Evolutionary conservation across 1,140 invertebrate species (phyloP).

Genomic region (Drosophila mayri): DNA sequence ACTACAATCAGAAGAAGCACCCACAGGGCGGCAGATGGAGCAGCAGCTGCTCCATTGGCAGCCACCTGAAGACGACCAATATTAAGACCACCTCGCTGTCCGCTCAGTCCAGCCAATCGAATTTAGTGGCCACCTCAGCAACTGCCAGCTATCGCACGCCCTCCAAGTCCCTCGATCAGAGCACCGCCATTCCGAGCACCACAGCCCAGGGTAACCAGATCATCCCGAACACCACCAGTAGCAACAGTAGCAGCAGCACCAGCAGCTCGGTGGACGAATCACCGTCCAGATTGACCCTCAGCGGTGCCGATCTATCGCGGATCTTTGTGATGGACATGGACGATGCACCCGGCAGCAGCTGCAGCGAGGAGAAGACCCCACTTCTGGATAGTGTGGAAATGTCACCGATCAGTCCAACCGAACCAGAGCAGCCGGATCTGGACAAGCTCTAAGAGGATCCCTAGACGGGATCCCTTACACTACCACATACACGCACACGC

Average conservation of each 20-base stretch:
- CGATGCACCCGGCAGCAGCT: slow-evolving; percentile 65
- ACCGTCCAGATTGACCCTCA: slow-evolving; percentile 67
- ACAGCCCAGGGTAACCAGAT: slow-evolving; percentile 7
- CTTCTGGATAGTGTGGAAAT: slow-evolving; percentile 83
- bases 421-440: slow-evolving; percentile 67
- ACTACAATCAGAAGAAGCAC: slow-evolving; percentile 30
- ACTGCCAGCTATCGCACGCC: slow-evolving; percentile 68
- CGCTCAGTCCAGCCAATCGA: slow-evolving; percentile 77
- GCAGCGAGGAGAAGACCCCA: slow-evolving; percentile 84
- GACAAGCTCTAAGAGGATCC: slow-evolving; percentile 66
- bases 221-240: slow-evolving; percentile 35
- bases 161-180: slow-evolving; percentile 71
- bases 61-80: slow-evolving; percentile 82
- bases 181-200: slow-evolving; percentile 41
- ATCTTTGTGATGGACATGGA: slow-evolving; percentile 84
- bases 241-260: slow-evolving; percentile 46
- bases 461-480: neutral
- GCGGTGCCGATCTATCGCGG: slow-evolving; percentile 74
- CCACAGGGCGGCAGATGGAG: slow-evolving; percentile 63
- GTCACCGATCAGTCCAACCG: slow-evolving; percentile 84
- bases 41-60: slow-evolving; percentile 78
- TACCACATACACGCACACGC: slow-evolving; percentile 31
- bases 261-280: slow-evolving; percentile 77
- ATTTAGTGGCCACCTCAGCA: slow-evolving; percentile 68
- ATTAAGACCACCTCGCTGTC: slow-evolving; percentile 83